Evolutionary conservation across 2,113 vertebrate species (phyloP), one percentile per base, ranked within the genome.

Genomic region (Ornithorhynchus anatinus): DNA sequence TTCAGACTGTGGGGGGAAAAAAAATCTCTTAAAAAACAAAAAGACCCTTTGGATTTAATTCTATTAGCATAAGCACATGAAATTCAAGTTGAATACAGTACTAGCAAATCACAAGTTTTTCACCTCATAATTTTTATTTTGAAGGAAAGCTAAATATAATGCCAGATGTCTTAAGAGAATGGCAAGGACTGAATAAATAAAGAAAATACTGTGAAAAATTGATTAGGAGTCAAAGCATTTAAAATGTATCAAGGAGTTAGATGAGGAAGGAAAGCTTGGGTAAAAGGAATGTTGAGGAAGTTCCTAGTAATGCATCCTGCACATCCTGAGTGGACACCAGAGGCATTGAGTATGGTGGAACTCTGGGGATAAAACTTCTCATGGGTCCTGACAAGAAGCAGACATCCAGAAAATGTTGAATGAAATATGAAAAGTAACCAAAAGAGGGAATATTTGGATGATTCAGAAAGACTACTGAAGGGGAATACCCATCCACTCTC

Each of bases 141-240:
- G 71, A 69, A 84, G 61, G 31, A 85, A 75, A 84, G 52, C 27
- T 89, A 75, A 86, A 88, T 86, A 78, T 84, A 79, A 91, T 50
- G 20, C 39, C 47, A 72, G 52, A 36, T 59, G 23, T 68, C 67
- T 58, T 74, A 52, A 72, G 36, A 72, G 19, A 50, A 47, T 47
- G 22, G 14, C 23, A 20, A 59, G 19, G 42, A n/a, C 39, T 69
- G 1, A 27, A 17, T 12, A 43, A n/a, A 40, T 81, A 62, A 64
- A 59, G 71, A 33, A 33, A 60, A 43, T 22, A 44, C 31, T 6
- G 3, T 14, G n/a, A n/a, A 56, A 63, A 67, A 37, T 36, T 12
- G 19, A 53, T 2, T 43, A 66, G 35, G 42, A 42, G 69, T 67
- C 39, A 47, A 72, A 58, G 16, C 53, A 25, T 17, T 36, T 57